Base-by-base conservation (phyloP, 2,888 invertebrate genomes). In the Ophion slaviceki region DNA sequence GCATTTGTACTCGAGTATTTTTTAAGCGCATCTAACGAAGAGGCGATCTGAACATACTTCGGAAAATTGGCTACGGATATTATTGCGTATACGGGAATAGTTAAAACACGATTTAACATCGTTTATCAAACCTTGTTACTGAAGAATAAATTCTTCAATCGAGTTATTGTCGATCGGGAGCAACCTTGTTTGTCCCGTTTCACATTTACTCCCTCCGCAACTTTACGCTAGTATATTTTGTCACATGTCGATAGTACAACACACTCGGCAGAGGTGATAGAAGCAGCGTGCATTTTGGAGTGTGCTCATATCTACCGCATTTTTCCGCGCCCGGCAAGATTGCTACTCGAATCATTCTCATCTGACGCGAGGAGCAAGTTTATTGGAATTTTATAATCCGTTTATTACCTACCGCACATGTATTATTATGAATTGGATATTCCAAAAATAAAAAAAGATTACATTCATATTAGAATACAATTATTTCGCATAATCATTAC, bases 131-230 rank as follows among this genome's bases (percentile, higher is more conserved):
- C 40, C 76, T 81, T 64, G 64, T 84, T 81, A 77, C 32, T 68
- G 80, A 28, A 36, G 72, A 68, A 81, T 72, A 77, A 84, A 80
- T 74, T 77, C 74, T 40, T 47, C 80, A 71, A 80, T 80, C 76
- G 66, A 74, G 45, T 80, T 78, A 84, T 77, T 36, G 68, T 59
- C 57, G 47, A 72, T 36, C 28, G 62, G 24, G 17, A 68, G 81
- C 61, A 84, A 84, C 78, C 53, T 67, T 59, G 66, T 84, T 81
- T 84, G 66, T 24, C 47, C 47, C 24, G 66, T 62, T 67, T 61
- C 77, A 45, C 59, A 61, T 80, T 82, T 71, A 80, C 72, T 84
- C 40, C 40, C 40, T 8, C 20, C 7, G 45, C 6, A 28, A 61
- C 45, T 36, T 70, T 67, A 24, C 24, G 6, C 24, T 24, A 7